Evolutionary conservation across 1,140 invertebrate species (phyloP), one percentile per base, ranked within the genome.

Genomic region (Drosophila pectinifera): DNA sequence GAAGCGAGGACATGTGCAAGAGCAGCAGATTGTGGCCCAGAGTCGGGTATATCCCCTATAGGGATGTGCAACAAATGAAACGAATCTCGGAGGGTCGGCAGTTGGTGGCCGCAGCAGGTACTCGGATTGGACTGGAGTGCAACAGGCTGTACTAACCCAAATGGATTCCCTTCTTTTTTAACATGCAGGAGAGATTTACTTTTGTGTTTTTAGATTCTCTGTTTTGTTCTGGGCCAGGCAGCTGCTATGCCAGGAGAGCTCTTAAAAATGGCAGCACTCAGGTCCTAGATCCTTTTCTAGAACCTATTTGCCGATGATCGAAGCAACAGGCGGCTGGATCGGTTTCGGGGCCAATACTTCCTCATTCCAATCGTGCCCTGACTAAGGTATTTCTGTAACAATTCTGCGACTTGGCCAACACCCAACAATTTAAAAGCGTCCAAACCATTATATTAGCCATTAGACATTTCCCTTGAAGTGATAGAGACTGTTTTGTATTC

Each of bases 91-190:
- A 73, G 73, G 45, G 36, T 48, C 72, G 84, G 41, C 83, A 88
- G 83, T 88, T 88, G 83, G 59, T 69, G 78, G 36, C 43, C 84
- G 72, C 73, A 78, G 84, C 84, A 88, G 84, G 84, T 88, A 88
- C 80, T 64, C 72, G 45, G 38, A 18, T 43, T 34, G n/a, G 26
- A 49, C 36, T 59, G 26, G 22, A 70, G 53, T 45, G 82, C 82
- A 81, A 86, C 82, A 81, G 82, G 82, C 82, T 70, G 82, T 69
- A 61, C 74, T 59, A 57, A 59, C 53, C 62, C 61, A 85, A 85
- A 84, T 75, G 74, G 68, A 65, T 62, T 82, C 61, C 75, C 14
- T 54, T 59, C 14, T 77, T 84, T 86, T 86, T 86, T 85, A 85
- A 46, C 83, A 83, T 80, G 48, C 83, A 78, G 78, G 53, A 83